Evolutionary conservation across 2,113 vertebrate species (phyloP).

Genomic region (Pteronura brasiliensis): DNA sequence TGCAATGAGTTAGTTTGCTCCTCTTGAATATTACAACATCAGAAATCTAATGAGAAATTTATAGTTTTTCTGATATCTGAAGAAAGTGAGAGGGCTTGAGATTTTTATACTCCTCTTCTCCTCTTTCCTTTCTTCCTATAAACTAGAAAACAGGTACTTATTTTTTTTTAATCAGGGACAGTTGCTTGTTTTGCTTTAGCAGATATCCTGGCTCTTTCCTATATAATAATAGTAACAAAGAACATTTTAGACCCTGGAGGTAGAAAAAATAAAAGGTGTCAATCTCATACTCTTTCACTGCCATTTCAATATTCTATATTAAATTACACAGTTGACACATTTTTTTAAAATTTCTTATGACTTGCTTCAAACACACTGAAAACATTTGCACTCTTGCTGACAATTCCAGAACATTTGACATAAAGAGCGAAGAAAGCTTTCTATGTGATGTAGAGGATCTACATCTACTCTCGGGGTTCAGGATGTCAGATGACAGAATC

Average conservation of each 20-base stretch:
- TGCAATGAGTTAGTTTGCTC: not conserved
- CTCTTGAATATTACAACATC: not conserved
- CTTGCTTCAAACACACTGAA: conserved; percentile 4
- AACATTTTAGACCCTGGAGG: not conserved
- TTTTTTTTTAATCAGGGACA: not conserved
- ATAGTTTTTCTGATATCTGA: not conserved
- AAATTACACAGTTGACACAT: conserved; percentile 9
- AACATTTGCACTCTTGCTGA: not conserved
- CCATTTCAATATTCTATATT: conserved; percentile 30
- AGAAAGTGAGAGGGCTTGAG: not conserved
- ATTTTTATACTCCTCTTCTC: not conserved
- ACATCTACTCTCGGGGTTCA: not conserved
- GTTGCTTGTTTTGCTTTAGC: conserved; percentile 3
- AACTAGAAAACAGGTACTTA: not conserved
- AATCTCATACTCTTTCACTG: not conserved
- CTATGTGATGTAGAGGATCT: not conserved
- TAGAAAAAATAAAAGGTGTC: not conserved
- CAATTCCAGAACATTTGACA: not conserved
- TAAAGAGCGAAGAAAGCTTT: not conserved
- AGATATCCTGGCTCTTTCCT: not conserved
- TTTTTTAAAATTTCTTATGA: conserved; percentile 26
- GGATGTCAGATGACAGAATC: not conserved
- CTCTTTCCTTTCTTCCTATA: not conserved
- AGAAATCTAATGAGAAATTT: conserved; percentile 43
- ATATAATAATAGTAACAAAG: conserved; percentile 13